Percentiles rank a stretch among this genome's conserved stretches.
phyloP scores from a whole-genome alignment of 35 echinoderm and acorn worm genomes.

The Apostichopus parvimensis region DNA sequence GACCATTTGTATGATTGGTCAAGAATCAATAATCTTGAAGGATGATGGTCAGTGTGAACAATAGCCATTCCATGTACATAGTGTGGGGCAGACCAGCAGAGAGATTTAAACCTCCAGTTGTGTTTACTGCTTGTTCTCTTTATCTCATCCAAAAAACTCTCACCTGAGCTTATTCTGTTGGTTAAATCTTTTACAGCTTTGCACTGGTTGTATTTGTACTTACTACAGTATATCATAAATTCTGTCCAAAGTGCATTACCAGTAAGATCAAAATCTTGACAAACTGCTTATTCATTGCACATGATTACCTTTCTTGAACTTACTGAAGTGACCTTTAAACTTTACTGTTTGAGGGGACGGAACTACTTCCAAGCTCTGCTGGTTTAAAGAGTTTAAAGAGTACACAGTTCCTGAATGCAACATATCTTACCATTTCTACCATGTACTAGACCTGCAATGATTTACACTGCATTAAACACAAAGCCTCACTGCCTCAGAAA shows the following conservation, averaged over 20 bases:
- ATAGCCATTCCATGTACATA: background rate
- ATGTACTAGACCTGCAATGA: no score
- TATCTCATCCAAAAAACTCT: background rate
- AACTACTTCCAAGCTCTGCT: slow-evolving; percentile 20
- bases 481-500: no score
- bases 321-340: slow-evolving; percentile 5
- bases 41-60: background rate
- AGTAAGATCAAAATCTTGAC: background rate
- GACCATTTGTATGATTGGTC: background rate
- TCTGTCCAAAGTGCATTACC: background rate
- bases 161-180: background rate
- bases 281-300: slow-evolving; percentile 27
- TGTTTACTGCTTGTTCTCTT: background rate
- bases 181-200: background rate
- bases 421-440: no score
- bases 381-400: no score
- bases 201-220: background rate
- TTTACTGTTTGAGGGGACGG: background rate
- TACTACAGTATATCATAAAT: background rate
- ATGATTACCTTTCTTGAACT: background rate
- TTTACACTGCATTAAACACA: no score
- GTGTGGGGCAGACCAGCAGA: background rate
- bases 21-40: background rate
- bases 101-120: background rate
- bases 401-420: no score